Evolutionary conservation across 2,888 invertebrate species (phyloP), one percentile per base, ranked within the genome.

Genomic region (Chymomyza fuscimana): DNA sequence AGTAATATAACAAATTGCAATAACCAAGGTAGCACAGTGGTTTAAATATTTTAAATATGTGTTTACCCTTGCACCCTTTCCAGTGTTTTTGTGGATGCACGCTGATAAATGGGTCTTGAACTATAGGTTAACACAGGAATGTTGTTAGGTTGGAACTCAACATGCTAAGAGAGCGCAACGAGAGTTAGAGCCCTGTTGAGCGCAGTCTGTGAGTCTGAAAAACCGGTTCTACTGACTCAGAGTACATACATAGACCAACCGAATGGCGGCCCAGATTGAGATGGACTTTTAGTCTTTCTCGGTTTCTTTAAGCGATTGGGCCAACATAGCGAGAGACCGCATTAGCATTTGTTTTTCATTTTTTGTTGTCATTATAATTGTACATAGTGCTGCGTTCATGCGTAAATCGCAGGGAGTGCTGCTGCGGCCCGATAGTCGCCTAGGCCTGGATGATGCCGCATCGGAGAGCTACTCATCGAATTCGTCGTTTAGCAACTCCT

Each of bases 391-490:
- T 46, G 10, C 40, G 12, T 46, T 12, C 54, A 86, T 86, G 86
- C 86, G 82, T 63, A 86, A 88, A 62, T 80, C 87, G 66, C 82
- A 82, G 72, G 77, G 78, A 12, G 65, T 62, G 19, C 61, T 67
- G 10, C 16, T 60, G 52, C 9, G 63, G 12, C 5, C 66, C 5
- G 80, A 76, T 36, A 65, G 68, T 51, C 70, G 72, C 25, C 73
- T 76, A 0, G 78, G 78, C 7, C 10, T 82, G 58, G 85, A 80
- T 10, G 77, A 72, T 15, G 73, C 65, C 16, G 86, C 80, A 19
- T 89, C 90, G 10, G 91, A 90, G 62, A 88, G 87, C 16, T 90
- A 83, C 50, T 90, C 91, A 1, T 90, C 90, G 4, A 87, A 82
- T 54, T 90, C 89, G 4, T 90, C 89, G 15, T 82, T 85, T 3